Conservation (phyloP, 2,113 vertebrate genomes). For the Gopherus evgoodei region DNA sequence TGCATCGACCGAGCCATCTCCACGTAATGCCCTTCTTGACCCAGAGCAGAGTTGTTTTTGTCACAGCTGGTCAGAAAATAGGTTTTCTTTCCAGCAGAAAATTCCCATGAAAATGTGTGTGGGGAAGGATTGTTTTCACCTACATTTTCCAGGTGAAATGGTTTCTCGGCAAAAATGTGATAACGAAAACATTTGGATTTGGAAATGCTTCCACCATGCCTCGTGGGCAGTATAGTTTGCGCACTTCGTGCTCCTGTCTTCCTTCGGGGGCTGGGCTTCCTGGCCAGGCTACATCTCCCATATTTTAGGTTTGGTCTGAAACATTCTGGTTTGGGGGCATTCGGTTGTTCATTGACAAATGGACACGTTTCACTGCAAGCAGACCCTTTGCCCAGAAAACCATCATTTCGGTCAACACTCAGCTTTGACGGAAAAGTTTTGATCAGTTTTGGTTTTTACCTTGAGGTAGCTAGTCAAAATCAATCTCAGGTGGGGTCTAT, state of each 20-base stretch:
- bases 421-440: neutral
- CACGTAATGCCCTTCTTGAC: neutral
- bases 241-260: neutral
- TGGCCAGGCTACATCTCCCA: neutral
- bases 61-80: neutral
- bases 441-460: neutral
- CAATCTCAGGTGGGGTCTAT: neutral
- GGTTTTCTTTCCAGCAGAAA: neutral
- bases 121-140: neutral
- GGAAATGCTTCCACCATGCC: neutral
- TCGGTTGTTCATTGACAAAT: neutral
- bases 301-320: neutral
- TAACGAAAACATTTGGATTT: neutral
- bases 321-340: neutral
- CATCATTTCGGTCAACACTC: neutral
- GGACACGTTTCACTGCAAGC: neutral
- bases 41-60: neutral
- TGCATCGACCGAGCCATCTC: neutral
- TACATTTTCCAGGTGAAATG: neutral
- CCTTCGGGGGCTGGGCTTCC: neutral
- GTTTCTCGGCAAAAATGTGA: neutral
- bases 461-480: neutral
- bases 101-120: neutral
- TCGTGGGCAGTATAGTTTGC: neutral
- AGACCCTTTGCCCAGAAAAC: neutral